These are phyloP conservation scores for Ophiothrix spiculata DNA, from an alignment of 35 echinoderm and acorn worm genomes.

Conservation along the genomic window DNA sequence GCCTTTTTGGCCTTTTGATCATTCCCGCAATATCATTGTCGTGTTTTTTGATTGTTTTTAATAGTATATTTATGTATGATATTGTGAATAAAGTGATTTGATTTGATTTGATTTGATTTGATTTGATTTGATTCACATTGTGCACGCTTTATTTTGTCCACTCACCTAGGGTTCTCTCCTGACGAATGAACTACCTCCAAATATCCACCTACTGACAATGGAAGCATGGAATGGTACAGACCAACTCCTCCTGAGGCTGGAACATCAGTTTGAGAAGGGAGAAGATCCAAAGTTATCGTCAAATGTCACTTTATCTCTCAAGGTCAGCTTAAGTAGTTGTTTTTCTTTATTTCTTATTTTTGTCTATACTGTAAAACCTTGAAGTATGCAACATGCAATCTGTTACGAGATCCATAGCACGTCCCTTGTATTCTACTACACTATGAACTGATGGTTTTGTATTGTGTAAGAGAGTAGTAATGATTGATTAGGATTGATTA, in stretches of 20 bases:
- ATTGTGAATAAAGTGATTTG: too few species aligned
- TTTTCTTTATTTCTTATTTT: background rate
- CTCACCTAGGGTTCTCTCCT: conserved; percentile 66
- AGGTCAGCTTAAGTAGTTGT: conserved; percentile 34
- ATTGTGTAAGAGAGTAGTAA: background rate
- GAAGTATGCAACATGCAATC: background rate
- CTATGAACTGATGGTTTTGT: background rate
- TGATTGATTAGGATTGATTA: background rate
- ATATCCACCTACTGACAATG: conserved; percentile 84
- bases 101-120: too few species aligned
- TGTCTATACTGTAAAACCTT: background rate
- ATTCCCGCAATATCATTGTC: too few species aligned
- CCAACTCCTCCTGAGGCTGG: conserved; percentile 61
- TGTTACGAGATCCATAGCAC: background rate
- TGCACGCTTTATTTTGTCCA: background rate
- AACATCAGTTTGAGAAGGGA: conserved; percentile 76
- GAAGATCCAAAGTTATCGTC: conserved; percentile 58
- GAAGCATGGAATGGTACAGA: conserved; percentile 45
- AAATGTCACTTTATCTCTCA: conserved; percentile 72
- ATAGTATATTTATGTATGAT: too few species aligned
- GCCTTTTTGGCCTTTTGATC: too few species aligned
- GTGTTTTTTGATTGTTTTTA: too few species aligned
- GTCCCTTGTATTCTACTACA: background rate
- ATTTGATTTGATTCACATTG: too few species aligned
- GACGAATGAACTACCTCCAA: conserved; percentile 48